Base-by-base conservation (phyloP, 2,797 vertebrate species). In the Aeoliscus strigatus region DNA sequence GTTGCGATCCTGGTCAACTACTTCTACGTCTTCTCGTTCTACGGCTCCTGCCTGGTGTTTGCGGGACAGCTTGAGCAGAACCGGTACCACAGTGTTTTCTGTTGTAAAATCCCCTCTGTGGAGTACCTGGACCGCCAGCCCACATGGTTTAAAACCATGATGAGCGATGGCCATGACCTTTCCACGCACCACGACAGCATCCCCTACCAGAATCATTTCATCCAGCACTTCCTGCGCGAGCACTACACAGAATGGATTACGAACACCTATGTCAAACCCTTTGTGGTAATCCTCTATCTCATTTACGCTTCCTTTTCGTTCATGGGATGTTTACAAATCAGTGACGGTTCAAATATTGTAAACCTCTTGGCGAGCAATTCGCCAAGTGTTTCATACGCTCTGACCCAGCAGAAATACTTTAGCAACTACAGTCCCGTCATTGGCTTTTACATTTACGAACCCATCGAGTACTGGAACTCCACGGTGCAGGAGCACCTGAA, bases 191-290 rank as follows among this genome's bases (percentile, higher is more conserved):
- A 81, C n/a, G 93, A 95, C 65, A 81, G 89, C 1, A 90, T 88
- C 65, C 92, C 92, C 68, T 94, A 91, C 1, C 93, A 98, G 83
- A 94, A 89, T 63, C 96, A 99, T 78, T 88, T 99, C 63, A 80
- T 98, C 87, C 90, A 98, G 72, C 93, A 93, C 61, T 98, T 97
- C 78, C 91, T 99, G 80, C 91, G 92, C 65, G 93, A 91, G 64
- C 97, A 94, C 86, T 98, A 97, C 78, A 94, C 93, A 73, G 94
- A 98, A 90, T 99, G 96, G 96, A 98, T 99, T 88, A 99, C 96
- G 57, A 99, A 99, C 84, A 99, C 96, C 39, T 99, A 99, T 0
- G 96, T 98, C 64, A 99, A 98, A 74, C 96, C 96, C 77, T 99
- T 99, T 77, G 94, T 98, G 84, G 94, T 99, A 71, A 92, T 99